Base-by-base conservation (phyloP, 2,113 vertebrate genomes). In the Genyomyrus donnyi region DNA sequence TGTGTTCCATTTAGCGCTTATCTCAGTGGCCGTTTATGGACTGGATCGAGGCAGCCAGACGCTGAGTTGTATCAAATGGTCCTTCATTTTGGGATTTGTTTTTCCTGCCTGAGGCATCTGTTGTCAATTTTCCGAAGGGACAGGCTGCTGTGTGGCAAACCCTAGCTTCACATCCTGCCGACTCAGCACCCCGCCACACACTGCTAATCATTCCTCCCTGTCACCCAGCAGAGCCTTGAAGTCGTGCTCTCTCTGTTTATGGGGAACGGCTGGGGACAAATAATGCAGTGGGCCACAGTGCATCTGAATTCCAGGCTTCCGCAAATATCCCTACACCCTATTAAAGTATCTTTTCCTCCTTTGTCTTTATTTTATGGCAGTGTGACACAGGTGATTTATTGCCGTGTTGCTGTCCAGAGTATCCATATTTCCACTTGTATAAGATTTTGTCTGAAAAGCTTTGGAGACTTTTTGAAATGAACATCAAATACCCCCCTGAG, bases 31-130 rank as follows among this genome's bases (percentile, higher is more conserved):
- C 42, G 48, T 92, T 92, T 92, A 92, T 91, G 90, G 92, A 85
- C 52, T 90, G 92, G 90, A 91, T 93, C 90, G 92, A 80, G 88
- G 70, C 66, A 91, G 91, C 93, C 92, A 94, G 92, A 92, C 92
- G 70, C 89, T 58, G 77, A 92, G 87, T 89, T 90, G 85, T 91
- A 94, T 95, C 94, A 95, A 93, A 93, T 93, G 80, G 93, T 31
- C 90, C 93, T 93, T 93, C 94, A 89, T 95, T 96, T 95, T 88
- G 89, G 93, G 93, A 94, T 94, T 94, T 92, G 90, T 94, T 93
- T 93, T 93, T 93, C 93, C 93, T 93, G 91, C 89, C 90, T 89
- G 88, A 27, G 92, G 94, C 95, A 95, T 96, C 94, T 96, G 95
- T 94, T 94, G 93, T 92, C 93, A 94, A 94, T 95, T 95, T 95